Conservation (phyloP, 2,888 invertebrate genomes). For the Ochropacha duplaris region DNA sequence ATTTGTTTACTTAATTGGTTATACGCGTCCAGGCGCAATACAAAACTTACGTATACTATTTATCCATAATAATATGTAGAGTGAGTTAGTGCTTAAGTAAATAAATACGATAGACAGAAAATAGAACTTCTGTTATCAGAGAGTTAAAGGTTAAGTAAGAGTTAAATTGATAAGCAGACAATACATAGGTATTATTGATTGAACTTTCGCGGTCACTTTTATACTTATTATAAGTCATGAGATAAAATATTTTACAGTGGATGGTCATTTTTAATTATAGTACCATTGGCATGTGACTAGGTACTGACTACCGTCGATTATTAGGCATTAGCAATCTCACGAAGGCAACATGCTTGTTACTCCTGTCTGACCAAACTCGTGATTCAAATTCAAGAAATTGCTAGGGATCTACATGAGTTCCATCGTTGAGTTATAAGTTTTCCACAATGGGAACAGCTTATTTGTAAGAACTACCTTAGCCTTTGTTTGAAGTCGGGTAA, state of each 20-base stretch:
- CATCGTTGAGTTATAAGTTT: not conserved
- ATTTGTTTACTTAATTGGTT: not conserved
- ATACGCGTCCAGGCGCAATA: not conserved
- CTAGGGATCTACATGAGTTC: too few species aligned
- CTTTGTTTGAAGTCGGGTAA: not conserved
- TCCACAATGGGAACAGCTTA: not conserved
- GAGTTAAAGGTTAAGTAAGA: not conserved
- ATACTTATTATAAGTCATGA: not conserved
- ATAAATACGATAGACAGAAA: not conserved
- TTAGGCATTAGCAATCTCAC: too few species aligned
- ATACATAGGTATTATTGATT: not conserved
- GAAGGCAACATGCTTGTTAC: too few species aligned
- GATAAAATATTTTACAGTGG: not conserved
- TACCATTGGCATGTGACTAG: too few species aligned
- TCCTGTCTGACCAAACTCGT: too few species aligned
- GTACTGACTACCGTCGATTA: too few species aligned
- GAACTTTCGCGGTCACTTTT: not conserved
- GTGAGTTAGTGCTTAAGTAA: not conserved
- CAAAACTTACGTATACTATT: not conserved
- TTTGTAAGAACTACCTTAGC: too few species aligned
- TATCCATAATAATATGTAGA: too few species aligned
- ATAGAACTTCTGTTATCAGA: not conserved
- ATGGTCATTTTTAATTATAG: too few species aligned
- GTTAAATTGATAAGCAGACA: not conserved
- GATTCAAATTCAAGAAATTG: too few species aligned